Base-by-base conservation (phyloP, 2,888 invertebrate genomes). In the Dryobota labecula region DNA sequence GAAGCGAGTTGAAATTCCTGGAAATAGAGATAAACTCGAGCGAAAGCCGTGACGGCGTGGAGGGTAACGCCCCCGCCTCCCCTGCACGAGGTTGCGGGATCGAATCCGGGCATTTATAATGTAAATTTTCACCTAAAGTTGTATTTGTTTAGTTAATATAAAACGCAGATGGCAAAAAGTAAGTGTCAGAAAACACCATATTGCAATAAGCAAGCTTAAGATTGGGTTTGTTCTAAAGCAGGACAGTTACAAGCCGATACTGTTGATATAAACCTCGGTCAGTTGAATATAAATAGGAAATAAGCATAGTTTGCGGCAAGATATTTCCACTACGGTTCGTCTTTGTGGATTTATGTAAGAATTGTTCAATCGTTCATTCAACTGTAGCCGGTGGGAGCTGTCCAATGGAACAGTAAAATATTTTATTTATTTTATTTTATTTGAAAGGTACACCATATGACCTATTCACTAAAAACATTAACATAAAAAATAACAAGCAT, bases 1-100 rank as follows among this genome's bases (percentile, higher is more conserved):
- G 33, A 30, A 41, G 27, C 15, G 38, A 49, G 18, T 18, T 3
- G 1, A 13, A 33, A 62, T 71, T 57, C 51, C 30, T 15, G 30
- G 71, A 57, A 78, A 58, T 57, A 33, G 43, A 36, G 33, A n/a
- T 51, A 41, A 51, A 61, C 13, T n/a, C 57, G 27, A 47, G n/a
- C n/a, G 38, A 20, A 13, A n/a, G 11, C 57, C 43, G 30, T 33
- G 30, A 30, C 27, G 18, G 45, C 30, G 33, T 27, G 36, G 9
- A 36, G 45, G 20, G 60, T 30, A 43, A 36, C 56, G 38, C 30
- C 49, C 56, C 43, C 13, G 9, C n/a, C n/a, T 15, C 7, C 13
- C 1, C 8, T 18, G 11, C 53, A 36, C 53, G 20, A 18, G 27
- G 54, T 36, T 33, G n/a, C 15, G 20, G 54, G 49, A 18, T 73